Evolutionary conservation across 1,140 invertebrate genomes (phyloP).

Genomic region (Lineus longissimus): DNA sequence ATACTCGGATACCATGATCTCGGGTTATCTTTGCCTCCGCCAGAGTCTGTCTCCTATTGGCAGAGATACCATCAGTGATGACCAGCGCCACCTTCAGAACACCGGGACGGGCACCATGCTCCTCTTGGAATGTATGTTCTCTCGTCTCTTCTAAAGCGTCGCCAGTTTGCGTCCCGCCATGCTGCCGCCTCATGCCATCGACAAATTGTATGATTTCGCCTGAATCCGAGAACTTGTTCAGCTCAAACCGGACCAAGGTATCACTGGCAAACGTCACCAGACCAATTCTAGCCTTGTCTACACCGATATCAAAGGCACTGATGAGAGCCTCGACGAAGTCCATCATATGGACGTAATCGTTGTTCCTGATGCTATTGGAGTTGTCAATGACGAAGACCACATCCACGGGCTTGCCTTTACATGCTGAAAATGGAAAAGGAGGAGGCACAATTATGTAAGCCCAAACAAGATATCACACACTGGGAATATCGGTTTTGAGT

Average conservation of each 20-base stretch:
- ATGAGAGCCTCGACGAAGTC: constrained; percentile 34
- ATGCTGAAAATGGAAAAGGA: too few species aligned
- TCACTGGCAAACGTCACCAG: constrained; percentile 41
- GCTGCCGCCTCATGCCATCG: constrained; percentile 24
- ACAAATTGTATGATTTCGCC: constrained; percentile 23
- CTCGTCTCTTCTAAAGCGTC: constrained; percentile 26
- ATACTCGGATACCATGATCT: too few species aligned
- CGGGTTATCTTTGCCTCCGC: too few species aligned
- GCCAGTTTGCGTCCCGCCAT: constrained; percentile 39
- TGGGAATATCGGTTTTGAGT: too few species aligned
- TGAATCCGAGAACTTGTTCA: constrained; percentile 29
- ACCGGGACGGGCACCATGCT: constrained; percentile 34
- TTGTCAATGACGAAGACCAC: constrained; percentile 39
- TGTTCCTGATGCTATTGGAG: constrained; percentile 24
- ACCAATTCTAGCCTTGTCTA: constrained; percentile 35
- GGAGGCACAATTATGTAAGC: too few species aligned
- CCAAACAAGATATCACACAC: too few species aligned
- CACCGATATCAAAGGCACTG: constrained; percentile 33
- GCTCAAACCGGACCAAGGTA: constrained; percentile 30
- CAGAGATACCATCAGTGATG: constrained; percentile 38
- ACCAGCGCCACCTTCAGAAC: constrained; percentile 27
- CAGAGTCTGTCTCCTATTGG: too few species aligned
- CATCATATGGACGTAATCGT: too few species aligned
- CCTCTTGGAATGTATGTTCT: constrained; percentile 7
- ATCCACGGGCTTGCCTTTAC: constrained; percentile 25